These are phyloP conservation scores for Microdon myrmicae DNA, from an alignment of 2,888 invertebrate species.

Conservation along the genomic window DNA sequence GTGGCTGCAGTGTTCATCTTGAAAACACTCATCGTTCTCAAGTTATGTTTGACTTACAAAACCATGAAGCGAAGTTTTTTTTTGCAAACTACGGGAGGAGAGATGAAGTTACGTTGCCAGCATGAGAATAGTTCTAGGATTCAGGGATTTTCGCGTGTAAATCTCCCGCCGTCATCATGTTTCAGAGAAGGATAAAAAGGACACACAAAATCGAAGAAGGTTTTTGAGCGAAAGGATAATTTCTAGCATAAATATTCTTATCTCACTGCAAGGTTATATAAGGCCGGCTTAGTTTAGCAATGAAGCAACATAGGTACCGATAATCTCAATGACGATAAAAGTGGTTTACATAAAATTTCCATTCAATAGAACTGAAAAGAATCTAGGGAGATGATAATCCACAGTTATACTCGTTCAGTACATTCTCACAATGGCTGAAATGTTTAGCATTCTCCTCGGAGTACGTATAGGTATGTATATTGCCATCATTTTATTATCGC, in stretches of 20 bases:
- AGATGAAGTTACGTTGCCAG: conserved; percentile 40
- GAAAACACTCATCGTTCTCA: conserved; percentile 23
- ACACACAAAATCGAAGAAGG: conserved; percentile 12
- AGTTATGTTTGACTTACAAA: conserved; percentile 41
- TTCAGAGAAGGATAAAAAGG: conserved; percentile 5
- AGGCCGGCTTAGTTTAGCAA: conserved; percentile 41
- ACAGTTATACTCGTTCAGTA: conserved; percentile 41
- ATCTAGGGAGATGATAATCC: conserved; percentile 50
- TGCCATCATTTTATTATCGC: no score
- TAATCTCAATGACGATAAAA: conserved; percentile 32
- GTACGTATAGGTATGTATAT: no score
- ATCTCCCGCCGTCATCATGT: conserved; percentile 21
- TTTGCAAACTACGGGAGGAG: conserved; percentile 21
- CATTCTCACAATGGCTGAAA: conserved; percentile 46
- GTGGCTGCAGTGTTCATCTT: conserved; percentile 16
- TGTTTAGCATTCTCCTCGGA: conserved; percentile 41
- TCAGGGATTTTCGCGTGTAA: conserved; percentile 38
- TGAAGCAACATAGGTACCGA: conserved; percentile 20
- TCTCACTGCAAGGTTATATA: conserved; percentile 44
- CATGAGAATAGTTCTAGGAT: conserved; percentile 43
- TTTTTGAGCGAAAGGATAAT: conserved; percentile 31
- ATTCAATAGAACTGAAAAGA: conserved; percentile 42
- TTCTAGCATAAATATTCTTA: conserved; percentile 44
- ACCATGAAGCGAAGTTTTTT: conserved; percentile 31
- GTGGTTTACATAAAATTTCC: conserved; percentile 52